Evolutionary conservation across 2,113 vertebrate genomes (phyloP).

Genomic region (Chloebia gouldiae): DNA sequence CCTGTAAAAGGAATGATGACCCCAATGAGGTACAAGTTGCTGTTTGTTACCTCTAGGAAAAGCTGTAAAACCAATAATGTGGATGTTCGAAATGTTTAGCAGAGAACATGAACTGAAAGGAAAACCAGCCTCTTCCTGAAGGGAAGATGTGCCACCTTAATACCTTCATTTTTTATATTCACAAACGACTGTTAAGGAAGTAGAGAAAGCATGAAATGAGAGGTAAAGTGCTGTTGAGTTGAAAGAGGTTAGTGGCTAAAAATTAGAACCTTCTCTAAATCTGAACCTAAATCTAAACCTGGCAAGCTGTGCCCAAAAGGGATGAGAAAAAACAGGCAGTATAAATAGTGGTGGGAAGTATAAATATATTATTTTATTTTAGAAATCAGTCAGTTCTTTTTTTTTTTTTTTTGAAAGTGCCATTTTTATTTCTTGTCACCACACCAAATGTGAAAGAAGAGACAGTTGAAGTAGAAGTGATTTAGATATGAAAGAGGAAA

Average conservation of each 20-base stretch:
- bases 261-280: not conserved
- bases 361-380: not conserved
- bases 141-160: not conserved
- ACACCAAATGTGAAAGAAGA: not conserved
- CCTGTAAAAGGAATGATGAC: not conserved
- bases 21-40: not conserved
- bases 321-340: not conserved
- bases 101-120: not conserved
- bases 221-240: not conserved
- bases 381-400: not conserved
- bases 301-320: not conserved
- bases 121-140: not conserved
- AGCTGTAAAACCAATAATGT: not conserved
- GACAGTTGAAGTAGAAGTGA: not conserved
- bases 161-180: not conserved
- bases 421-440: conserved; percentile 28
- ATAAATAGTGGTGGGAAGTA: not conserved
- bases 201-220: not conserved
- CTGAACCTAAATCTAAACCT: not conserved
- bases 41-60: not conserved
- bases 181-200: not conserved
- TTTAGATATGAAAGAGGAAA: conserved; percentile 26
- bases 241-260: not conserved
- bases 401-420: not conserved
- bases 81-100: not conserved